Base-by-base conservation (phyloP, 2,797 vertebrate genomes). In the Lates japonicus region DNA sequence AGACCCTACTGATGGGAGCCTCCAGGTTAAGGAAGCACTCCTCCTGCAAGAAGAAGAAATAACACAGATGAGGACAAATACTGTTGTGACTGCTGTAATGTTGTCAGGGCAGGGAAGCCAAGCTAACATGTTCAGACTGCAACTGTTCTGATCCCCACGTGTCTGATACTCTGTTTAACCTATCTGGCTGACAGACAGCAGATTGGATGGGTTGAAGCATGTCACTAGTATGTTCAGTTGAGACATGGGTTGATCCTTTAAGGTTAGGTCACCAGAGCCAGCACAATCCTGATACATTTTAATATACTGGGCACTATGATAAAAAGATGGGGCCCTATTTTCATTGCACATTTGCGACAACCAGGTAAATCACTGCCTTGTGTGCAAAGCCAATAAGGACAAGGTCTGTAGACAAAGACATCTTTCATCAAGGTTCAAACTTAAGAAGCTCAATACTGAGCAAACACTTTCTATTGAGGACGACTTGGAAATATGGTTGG, bases 1-100 rank as follows among this genome's bases (percentile, higher is more conserved):
- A 99, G 0, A 99, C 97, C 93, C 98, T 94, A 64, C 95, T 88
- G 92, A 99, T 97, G 68, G 98, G 98, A 67, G 98, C 98, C 93
- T 99, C 98, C 77, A 99, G 93, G 93, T 98, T 98, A 65, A 99
- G 95, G 89, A 99, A 99, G 83, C 98, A 99, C 86, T 99, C 97
- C 92, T 99, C 98, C 98, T 99, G 80, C n/a, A 84, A 77, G 58
- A 37, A 60, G 41, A 25, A 42, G 37, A 7, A 60, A 69, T 17
- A 22, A 58, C 12, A 35, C 3, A 79, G 37, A 63, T 71, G n/a
- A 85, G 5, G 9, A 74, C 22, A 76, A 63, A 52, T 46, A 46
- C 19, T 35, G 5, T 52, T 13, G 2, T 48, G 57, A 74, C 19
- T 17, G 51, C 29, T 6, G 44, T 10, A 63, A 51, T 51, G 66